Conservation (phyloP, 2,888 invertebrate genomes). For the Lampropteryx suffumata region DNA sequence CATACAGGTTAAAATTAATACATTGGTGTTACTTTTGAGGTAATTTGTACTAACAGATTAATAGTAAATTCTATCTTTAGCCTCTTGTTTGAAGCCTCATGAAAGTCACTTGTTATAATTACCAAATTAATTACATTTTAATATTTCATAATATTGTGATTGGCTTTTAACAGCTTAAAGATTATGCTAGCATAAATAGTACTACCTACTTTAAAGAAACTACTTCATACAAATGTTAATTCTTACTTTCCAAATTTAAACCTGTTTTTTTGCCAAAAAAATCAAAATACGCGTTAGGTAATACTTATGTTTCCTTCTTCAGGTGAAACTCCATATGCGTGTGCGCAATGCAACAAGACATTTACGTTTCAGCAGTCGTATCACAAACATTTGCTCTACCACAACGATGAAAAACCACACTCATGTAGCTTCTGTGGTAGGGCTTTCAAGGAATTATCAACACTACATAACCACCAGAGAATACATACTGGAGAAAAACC, state of each 20-base stretch:
- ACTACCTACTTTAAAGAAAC: too few species aligned
- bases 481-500: slow-evolving; percentile 94
- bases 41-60: slow-evolving; percentile 74
- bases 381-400: slow-evolving; percentile 93
- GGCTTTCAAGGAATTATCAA: slow-evolving; percentile 93
- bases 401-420: slow-evolving; percentile 92
- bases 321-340: slow-evolving; percentile 95
- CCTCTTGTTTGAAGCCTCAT: slow-evolving; percentile 10
- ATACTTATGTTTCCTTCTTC: too few species aligned
- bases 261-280: too few species aligned
- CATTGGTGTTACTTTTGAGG: slow-evolving; percentile 72
- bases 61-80: slow-evolving; percentile 19
- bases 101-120: slow-evolving; percentile 2
- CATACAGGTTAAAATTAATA: slow-evolving; percentile 87
- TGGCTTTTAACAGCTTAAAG: slow-evolving; percentile 13
- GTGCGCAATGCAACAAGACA: slow-evolving; percentile 90
- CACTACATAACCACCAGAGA: slow-evolving; percentile 92
- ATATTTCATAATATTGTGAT: slow-evolving; percentile 14
- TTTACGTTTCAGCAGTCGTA: slow-evolving; percentile 96
- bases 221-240: too few species aligned
- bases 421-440: slow-evolving; percentile 90
- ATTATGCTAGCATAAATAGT: too few species aligned
- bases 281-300: too few species aligned
- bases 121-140: slow-evolving; percentile 21
- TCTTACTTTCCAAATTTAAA: too few species aligned